Base-by-base conservation (phyloP, 2,113 vertebrate genomes). In the Thomomys bottae region DNA sequence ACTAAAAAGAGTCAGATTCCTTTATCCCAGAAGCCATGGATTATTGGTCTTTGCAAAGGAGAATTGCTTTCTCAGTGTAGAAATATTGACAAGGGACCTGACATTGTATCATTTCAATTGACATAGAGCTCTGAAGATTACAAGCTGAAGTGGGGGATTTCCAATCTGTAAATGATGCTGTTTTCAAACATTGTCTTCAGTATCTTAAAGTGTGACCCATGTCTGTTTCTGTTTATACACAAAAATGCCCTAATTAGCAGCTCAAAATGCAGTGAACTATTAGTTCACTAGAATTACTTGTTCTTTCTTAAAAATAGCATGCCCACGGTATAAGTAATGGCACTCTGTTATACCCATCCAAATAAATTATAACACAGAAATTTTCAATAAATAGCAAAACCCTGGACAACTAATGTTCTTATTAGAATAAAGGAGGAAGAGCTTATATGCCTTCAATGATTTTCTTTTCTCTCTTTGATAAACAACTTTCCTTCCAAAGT, bases 311-410 rank as follows among this genome's bases (percentile, higher is more conserved):
- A 93, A 89, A 59, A 71, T 92, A 88, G 82, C 88, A 76, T 95
- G 75, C 72, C 96, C 91, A 76, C 93, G 95, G 92, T 96, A 87
- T 4, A 32, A 97, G 1, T 78, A 92, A 96, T 40, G 88, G 34
- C 42, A 95, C 78, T 6, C 4, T 95, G 24, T 94, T 96, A 95
- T 91, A 96, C 92, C 82, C 66, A 80, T 91, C 87, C 96, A 95
- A 95, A 97, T 97, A 96, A 96, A 91, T 95, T 95, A 93, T 75
- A 92, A 92, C 92, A 77, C 57, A 90, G 88, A 93, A 96, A 87
- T 95, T 80, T 90, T 77, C 95, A 83, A 68, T 36, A 91, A 96
- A 76, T 8, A 83, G 3, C 88, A 95, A 63, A 94, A 73, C 64
- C 42, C 68, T 71, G 78, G 78, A 75, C 88, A 96, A 94, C 84